Conservation (phyloP, 1,140 invertebrate genomes). For the Riptortus pedestris region DNA sequence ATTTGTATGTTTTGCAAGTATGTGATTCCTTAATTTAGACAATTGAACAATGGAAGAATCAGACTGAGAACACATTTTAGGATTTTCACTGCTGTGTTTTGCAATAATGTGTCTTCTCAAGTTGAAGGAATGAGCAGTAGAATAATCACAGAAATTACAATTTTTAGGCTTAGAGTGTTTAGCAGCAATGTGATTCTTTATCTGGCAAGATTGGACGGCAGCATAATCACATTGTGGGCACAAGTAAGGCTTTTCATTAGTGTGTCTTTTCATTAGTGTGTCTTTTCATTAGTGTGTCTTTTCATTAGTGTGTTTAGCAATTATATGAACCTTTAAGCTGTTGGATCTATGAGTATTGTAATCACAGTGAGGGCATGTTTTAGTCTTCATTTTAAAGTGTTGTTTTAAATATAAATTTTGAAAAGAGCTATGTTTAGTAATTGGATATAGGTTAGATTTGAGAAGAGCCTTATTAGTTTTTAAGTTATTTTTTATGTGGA, state of each 20-base stretch:
- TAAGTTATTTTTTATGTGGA: too few species aligned
- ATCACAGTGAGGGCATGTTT: neutral
- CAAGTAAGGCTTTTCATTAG: neutral
- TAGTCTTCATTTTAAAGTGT: neutral
- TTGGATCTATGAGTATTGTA: neutral
- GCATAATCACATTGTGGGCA: neutral
- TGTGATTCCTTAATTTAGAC: neutral
- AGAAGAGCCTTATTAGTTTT: too few species aligned
- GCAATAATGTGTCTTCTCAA: neutral
- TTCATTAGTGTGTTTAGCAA: neutral
- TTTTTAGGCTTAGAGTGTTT: neutral
- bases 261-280: too few species aligned
- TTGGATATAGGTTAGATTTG: too few species aligned
- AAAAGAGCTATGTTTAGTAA: too few species aligned
- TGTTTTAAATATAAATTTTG: neutral
- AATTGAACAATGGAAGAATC: neutral
- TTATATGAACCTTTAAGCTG: neutral
- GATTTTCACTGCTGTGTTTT: neutral
- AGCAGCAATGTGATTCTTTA: neutral
- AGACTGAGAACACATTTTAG: neutral
- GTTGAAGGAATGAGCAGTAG: neutral
- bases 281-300: neutral
- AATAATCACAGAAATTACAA: neutral
- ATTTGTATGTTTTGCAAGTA: neutral
- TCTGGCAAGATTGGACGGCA: neutral